phyloP scores from a whole-genome alignment of 2,797 vertebrate species.

The Dipus sagitta region DNA sequence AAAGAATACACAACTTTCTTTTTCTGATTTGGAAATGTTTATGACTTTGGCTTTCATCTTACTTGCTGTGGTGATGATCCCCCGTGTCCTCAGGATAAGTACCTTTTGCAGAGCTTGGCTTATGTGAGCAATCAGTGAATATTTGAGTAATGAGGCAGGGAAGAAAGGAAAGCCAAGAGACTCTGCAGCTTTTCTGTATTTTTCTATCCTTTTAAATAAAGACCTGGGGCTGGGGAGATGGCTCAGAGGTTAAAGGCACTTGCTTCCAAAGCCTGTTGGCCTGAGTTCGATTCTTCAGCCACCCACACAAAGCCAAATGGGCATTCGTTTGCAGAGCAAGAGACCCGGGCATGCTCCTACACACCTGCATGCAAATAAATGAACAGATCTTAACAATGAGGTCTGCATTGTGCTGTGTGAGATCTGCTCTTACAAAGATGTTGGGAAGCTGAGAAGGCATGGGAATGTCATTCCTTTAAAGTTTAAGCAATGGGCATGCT shows the following conservation, averaged over 20 bases:
- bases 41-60: slow-evolving; percentile 12
- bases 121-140: neutral
- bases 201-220: neutral
- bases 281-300: too few species aligned
- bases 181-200: neutral
- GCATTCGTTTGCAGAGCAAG: too few species aligned
- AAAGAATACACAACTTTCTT: slow-evolving; percentile 11
- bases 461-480: neutral
- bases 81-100: neutral
- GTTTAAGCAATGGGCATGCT: neutral
- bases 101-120: neutral
- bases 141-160: neutral
- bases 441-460: neutral
- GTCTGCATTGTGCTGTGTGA: neutral
- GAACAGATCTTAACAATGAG: too few species aligned
- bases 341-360: too few species aligned
- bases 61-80: neutral
- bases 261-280: too few species aligned
- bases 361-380: too few species aligned
- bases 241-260: too few species aligned
- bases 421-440: neutral
- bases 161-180: neutral
- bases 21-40: neutral
- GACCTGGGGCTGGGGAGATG: too few species aligned
- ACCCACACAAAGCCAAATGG: too few species aligned